A percentile compares a stretch with the other conserved stretches of the same genome.
Evolutionary conservation across 2,797 vertebrate species (phyloP).

Genomic region (Synanceia verrucosa): DNA sequence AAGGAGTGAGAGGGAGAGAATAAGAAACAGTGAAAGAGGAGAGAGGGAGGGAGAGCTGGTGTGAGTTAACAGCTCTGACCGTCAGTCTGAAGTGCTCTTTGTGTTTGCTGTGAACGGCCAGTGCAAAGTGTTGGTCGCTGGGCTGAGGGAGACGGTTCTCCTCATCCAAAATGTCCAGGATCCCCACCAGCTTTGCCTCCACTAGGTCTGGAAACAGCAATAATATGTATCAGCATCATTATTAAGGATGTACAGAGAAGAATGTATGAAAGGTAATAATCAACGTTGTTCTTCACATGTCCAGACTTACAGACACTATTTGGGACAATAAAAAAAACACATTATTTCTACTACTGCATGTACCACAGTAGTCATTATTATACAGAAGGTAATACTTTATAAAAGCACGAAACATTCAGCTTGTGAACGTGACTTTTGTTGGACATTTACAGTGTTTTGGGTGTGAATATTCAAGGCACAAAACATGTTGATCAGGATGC

Average conservation of each 20-base stretch:
- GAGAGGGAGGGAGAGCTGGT: neutral
- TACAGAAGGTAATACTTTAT: constrained; percentile 3
- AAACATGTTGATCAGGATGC: constrained; percentile 61
- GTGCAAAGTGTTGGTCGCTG: constrained; percentile 95
- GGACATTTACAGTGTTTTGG: constrained; percentile 47
- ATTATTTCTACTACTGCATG: neutral
- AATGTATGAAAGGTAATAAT: neutral
- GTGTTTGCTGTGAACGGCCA: constrained; percentile 92
- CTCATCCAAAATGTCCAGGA: constrained; percentile 97
- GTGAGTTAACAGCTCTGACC: constrained; percentile 82
- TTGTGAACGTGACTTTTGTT: constrained; percentile 19
- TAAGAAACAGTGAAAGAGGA: neutral
- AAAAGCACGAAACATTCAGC: constrained; percentile 18
- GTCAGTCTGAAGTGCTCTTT: constrained; percentile 97
- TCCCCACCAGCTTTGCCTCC: constrained; percentile 92
- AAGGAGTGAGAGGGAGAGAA: neutral
- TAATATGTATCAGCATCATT: constrained; percentile 2
- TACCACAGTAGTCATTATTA: neutral
- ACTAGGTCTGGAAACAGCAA: constrained; percentile 88
- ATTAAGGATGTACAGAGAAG: neutral
- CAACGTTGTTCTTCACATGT: neutral
- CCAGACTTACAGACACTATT: neutral
- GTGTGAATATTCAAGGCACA: constrained; percentile 63
- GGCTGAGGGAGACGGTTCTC: constrained; percentile 97
- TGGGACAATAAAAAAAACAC: neutral